A percentile compares a stretch with the other conserved stretches of the same genome.
phyloP scores from a whole-genome alignment of 2,113 vertebrate genomes.

The Lagopus leucura region DNA sequence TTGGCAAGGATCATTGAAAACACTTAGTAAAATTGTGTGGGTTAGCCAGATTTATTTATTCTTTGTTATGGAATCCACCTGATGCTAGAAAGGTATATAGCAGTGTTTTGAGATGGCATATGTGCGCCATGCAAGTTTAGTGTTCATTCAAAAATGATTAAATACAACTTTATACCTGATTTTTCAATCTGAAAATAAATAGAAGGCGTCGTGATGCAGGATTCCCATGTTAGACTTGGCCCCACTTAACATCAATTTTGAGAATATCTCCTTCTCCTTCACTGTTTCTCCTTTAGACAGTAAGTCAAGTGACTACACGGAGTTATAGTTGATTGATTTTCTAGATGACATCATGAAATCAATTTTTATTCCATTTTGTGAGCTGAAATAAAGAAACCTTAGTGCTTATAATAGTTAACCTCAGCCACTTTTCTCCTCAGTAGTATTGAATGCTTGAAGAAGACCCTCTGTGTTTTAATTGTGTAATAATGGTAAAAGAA shows the following conservation, averaged over 20 bases:
- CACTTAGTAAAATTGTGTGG: not conserved
- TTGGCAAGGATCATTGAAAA: not conserved
- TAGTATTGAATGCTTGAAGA: not conserved
- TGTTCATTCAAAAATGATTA: not conserved
- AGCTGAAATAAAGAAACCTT: not conserved
- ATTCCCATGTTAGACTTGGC: not conserved
- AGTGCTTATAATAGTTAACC: not conserved
- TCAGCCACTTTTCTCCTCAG: not conserved
- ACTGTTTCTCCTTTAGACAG: not conserved
- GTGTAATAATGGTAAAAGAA: conserved; percentile 39
- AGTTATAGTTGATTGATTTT: not conserved
- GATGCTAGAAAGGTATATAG: not conserved
- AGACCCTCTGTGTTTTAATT: conserved; percentile 4
- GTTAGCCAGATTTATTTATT: not conserved
- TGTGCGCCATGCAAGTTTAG: not conserved
- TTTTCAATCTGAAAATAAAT: not conserved
- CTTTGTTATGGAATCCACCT: not conserved
- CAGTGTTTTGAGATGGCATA: not conserved
- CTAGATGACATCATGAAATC: not conserved
- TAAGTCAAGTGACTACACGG: not conserved
- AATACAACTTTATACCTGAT: not conserved
- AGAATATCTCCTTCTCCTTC: not conserved
- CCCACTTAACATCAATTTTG: not conserved
- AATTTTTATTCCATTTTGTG: not conserved
- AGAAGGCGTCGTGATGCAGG: not conserved